Base-by-base conservation (phyloP, 1,140 invertebrate genomes). In the Atopsyche davidsoni region DNA sequence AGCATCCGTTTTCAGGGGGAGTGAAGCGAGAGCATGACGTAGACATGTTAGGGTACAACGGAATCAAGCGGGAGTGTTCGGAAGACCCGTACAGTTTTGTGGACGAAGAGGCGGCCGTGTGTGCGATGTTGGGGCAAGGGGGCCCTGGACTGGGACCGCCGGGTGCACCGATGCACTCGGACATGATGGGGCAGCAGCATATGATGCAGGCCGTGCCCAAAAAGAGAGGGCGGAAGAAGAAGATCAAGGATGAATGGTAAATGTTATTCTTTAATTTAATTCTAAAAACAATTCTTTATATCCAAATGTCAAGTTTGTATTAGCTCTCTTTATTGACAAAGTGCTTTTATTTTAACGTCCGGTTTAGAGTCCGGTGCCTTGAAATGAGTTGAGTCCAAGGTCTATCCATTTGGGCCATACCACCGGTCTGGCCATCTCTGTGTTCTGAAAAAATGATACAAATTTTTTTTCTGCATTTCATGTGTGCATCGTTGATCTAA, bases 41-140 rank as follows among this genome's bases (percentile, higher is more conserved):
- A 24, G 70, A 74, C 18, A 49, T 51, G 25, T 28, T 55, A 19
- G 52, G 43, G 1, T 59, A 59, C 48, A 67, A 67, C 43, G 61
- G 65, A 31, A 73, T 81, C 50, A 83, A 82, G 63, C 77, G 79
- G 59, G 80, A 83, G 60, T 77, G 79, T 49, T 64, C 75, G 46
- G 80, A 81, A 55, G 86, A 88, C 66, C 85, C 85, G 1, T 88
- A 88, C 66, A 86, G 83, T 63, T 88, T 88, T 71, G 85, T 88
- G 17, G 86, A 88, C 62, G 86, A 89, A 62, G 84, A 79, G 46
- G 72, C 75, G 43, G 73, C 75, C 28, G 73, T 78, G 66, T 75
- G 73, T 42, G 73, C 74, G 52, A 71, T 78, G 69, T 65, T 72
- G 43, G 64, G 63, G 13, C 62, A 64, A 56, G 52, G 45, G 14